Conservation (phyloP, 2,888 invertebrate genomes). For the Sclerodermus sp. region DNA sequence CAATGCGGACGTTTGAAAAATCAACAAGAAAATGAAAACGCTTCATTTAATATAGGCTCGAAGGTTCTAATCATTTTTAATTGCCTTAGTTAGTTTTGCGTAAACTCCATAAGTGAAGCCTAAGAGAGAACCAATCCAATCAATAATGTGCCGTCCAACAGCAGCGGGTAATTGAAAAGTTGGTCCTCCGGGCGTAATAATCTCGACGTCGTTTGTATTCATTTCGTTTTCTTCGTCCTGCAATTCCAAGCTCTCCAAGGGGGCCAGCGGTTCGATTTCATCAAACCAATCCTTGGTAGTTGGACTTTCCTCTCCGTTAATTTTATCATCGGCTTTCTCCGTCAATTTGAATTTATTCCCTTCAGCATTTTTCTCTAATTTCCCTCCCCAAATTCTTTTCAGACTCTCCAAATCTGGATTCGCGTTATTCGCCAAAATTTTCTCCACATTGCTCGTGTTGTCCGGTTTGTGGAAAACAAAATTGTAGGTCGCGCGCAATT, state of each 20-base stretch:
- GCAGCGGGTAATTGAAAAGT: slow-evolving; percentile 32
- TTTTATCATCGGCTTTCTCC: background rate
- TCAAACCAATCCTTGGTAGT: slow-evolving; percentile 22
- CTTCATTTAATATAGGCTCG: too few relatives aligned
- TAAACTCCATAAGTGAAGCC: slow-evolving; percentile 35
- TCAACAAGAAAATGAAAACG: too few relatives aligned
- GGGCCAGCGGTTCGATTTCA: slow-evolving; percentile 27
- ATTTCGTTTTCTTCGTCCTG: slow-evolving; percentile 20
- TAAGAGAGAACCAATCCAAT: slow-evolving; percentile 42
- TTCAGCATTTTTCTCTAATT: background rate
- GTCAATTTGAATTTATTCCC: too few relatives aligned
- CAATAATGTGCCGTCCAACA: slow-evolving; percentile 35
- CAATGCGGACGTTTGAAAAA: too few relatives aligned
- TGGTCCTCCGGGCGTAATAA: slow-evolving; percentile 17
- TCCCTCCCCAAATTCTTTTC: slow-evolving; percentile 9
- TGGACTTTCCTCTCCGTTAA: slow-evolving; percentile 1
- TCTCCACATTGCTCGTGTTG: slow-evolving; percentile 39
- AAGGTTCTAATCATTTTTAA: background rate
- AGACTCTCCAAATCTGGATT: slow-evolving; percentile 17
- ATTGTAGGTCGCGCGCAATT: slow-evolving; percentile 45
- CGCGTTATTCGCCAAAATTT: slow-evolving; percentile 25
- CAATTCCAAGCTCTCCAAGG: slow-evolving; percentile 27
- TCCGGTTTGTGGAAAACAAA: slow-evolving; percentile 43
- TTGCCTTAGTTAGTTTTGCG: slow-evolving; percentile 23
- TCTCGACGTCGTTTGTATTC: slow-evolving; percentile 21